Evolutionary conservation across 2,113 vertebrate genomes (phyloP).

Genomic region (Probosciger aterrimus): DNA sequence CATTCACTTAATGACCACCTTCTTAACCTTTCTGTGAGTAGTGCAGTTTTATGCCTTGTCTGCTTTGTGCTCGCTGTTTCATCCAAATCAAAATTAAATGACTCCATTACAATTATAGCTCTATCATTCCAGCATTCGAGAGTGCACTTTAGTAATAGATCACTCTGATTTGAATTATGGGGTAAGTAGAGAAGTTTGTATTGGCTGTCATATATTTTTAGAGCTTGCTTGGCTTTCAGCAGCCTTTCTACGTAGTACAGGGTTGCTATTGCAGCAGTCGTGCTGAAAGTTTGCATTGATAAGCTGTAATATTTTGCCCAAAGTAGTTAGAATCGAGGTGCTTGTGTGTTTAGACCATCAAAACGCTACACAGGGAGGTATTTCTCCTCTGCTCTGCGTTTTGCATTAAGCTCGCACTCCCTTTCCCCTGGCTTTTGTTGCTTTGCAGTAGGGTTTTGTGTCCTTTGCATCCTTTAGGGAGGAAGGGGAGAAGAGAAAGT

Average conservation of each 20-base stretch:
- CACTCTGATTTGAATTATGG: constrained; percentile 16
- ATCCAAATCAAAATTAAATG: constrained; percentile 51
- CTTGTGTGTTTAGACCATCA: background rate
- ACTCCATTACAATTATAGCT: constrained; percentile 42
- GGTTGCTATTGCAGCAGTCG: background rate
- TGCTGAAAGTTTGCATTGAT: background rate
- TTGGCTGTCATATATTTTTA: background rate
- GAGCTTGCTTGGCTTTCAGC: background rate
- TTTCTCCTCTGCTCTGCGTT: background rate
- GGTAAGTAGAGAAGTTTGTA: background rate
- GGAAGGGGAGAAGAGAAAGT: background rate
- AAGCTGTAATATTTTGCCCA: background rate
- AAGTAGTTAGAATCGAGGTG: background rate
- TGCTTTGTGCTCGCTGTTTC: background rate
- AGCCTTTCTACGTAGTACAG: background rate
- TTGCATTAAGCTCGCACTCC: rapidly evolving
- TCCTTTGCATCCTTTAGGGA: background rate
- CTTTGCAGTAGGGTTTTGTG: background rate
- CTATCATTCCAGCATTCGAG: background rate
- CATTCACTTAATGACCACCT: background rate
- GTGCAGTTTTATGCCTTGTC: background rate
- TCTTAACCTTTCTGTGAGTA: background rate
- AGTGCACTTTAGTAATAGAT: constrained; percentile 28
- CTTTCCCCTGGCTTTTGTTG: background rate
- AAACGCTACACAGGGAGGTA: background rate